Percentiles rank a stretch among this genome's conserved stretches.
These are phyloP conservation scores for Dysmachus trigonus DNA, from an alignment of 2,888 invertebrate genomes.

Conservation along the genomic window DNA sequence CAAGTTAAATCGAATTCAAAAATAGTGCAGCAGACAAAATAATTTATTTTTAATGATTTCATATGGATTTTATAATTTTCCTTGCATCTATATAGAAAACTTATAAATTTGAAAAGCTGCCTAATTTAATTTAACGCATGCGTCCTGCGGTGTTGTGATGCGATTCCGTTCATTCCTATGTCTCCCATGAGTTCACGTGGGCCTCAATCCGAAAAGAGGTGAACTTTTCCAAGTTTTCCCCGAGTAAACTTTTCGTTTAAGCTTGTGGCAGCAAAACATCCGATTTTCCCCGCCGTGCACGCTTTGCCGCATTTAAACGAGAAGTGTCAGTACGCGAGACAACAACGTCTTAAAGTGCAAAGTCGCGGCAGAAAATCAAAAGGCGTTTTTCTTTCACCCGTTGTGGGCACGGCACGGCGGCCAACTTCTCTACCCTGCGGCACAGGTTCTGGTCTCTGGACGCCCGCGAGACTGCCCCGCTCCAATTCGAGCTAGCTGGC, in stretches of 20 bases:
- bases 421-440: neutral
- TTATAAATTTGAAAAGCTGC: neutral
- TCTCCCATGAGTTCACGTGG: neutral
- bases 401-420: neutral
- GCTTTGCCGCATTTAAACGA: slow-evolving; percentile 40
- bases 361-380: neutral
- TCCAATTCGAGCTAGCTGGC: neutral
- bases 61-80: neutral
- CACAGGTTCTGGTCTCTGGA: neutral
- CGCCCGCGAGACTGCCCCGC: neutral
- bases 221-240: neutral
- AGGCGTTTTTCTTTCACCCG: neutral
- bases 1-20: too few species aligned
- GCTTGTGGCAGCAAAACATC: slow-evolving; percentile 22
- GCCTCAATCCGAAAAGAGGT: neutral
- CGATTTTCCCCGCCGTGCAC: slow-evolving; percentile 12
- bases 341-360: slow-evolving; percentile 15
- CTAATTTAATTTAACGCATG: neutral
- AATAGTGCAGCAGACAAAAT: too few species aligned
- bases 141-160: neutral
- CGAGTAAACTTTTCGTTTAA: neutral
- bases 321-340: slow-evolving; percentile 29
- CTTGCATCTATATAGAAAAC: neutral
- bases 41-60: too few species aligned
- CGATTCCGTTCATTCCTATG: neutral